Base-by-base conservation (phyloP, 1,140 invertebrate genomes). In the Drosophila ananassae region DNA sequence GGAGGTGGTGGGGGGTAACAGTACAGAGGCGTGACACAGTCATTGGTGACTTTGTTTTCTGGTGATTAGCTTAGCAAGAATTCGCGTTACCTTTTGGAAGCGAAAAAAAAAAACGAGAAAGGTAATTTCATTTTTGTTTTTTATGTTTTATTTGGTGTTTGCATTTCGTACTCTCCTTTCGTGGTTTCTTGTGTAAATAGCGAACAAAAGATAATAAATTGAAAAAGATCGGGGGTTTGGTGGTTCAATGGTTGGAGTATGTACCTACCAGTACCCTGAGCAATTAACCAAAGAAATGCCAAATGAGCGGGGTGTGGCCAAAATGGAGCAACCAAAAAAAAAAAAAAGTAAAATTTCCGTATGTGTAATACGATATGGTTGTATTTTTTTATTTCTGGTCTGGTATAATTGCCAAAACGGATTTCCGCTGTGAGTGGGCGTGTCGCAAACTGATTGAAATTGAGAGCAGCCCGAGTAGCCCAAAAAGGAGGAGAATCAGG, bases 31-130 rank as follows among this genome's bases (percentile, higher is more conserved):
- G 75, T 77, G 75, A 77, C 73, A 68, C 66, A 76, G 55, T 76
- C 73, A 68, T 67, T 75, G 73, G 55, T 85, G 77, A 79, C 60
- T 66, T 69, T 81, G 77, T 71, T 66, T 63, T 73, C 22, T 69
- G 75, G 67, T 89, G 83, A 89, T 89, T 89, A 89, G 83, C 83
- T 89, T 89, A 89, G 77, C 83, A 89, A 89, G 83, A 89, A 89
- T 89, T 89, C 83, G 84, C 84, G 79, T 87, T 69, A 69, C 66
- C 63, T 69, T 69, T 69, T 69, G 66, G 62, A 30, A 44, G 66
- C 64, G 66, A 68, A 56, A 55, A 68, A 56, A 55, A 10, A 44
- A 0, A 17, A 34, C 62, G 73, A 73, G 59, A 60, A 47, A 47
- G 44, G 44, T 47, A 47, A 21, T 47, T 47, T 46, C 6, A 46